These are phyloP conservation scores for Lypha dubia DNA, from an alignment of 2,888 invertebrate genomes.

Conservation along the genomic window DNA sequence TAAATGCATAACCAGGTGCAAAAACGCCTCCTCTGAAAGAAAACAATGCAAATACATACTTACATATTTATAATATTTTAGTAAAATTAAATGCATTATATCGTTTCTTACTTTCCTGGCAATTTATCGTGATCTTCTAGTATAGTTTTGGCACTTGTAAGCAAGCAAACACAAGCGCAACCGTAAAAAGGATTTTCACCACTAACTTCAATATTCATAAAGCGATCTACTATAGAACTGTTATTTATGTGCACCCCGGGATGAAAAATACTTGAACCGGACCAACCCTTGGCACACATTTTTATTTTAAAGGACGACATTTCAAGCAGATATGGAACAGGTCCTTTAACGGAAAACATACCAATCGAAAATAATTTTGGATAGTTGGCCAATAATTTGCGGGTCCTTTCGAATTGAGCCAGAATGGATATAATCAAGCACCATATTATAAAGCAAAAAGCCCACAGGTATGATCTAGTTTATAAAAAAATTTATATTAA, in stretches of 20 bases:
- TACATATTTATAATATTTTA: background rate
- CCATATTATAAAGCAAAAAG: conserved; percentile 68
- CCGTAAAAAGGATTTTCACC: conserved; percentile 71
- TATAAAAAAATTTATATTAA: background rate
- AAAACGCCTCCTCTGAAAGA: conserved; percentile 71
- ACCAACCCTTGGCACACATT: conserved; percentile 71
- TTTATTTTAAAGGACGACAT: conserved; percentile 70
- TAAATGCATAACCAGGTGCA: conserved; percentile 72
- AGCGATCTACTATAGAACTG: conserved; percentile 7
- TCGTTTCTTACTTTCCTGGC: conserved; percentile 63
- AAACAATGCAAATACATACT: too few relatives aligned
- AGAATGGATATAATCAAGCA: conserved; percentile 64
- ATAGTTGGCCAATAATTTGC: conserved; percentile 53
- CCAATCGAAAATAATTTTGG: conserved; percentile 71
- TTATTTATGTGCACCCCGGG: conserved; percentile 4
- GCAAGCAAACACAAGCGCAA: conserved; percentile 61
- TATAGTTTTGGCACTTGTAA: conserved; percentile 66
- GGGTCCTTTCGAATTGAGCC: conserved; percentile 55
- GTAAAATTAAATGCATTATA: background rate
- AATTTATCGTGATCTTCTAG: conserved; percentile 63
- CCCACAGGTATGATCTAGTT: conserved; percentile 42
- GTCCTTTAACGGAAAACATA: conserved; percentile 50
- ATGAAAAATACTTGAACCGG: conserved; percentile 2
- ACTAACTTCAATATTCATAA: conserved; percentile 54
- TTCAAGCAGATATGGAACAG: conserved; percentile 51